Base-by-base conservation (phyloP, 53 echinoderm and acorn worm species). In the Astropecten irregularis region DNA sequence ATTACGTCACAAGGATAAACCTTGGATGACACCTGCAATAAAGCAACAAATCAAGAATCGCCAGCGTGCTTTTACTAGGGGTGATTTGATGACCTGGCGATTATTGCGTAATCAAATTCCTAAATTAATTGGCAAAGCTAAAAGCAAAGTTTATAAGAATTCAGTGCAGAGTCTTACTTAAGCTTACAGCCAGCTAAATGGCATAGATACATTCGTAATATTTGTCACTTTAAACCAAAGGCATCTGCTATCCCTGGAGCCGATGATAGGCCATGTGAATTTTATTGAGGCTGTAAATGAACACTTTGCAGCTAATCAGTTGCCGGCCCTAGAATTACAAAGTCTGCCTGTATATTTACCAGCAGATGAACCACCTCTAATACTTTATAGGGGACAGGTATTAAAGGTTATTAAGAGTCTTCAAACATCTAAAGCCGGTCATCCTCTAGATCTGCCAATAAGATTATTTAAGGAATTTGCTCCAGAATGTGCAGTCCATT, bases 391-490 rank as follows among this genome's bases (percentile, higher is more conserved):
- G 14, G 50, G 29, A 32, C 53, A 53, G 52, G 73, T 73, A 3
- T 55, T 51, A 20, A 73, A 51, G 31, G 51, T 28, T 18, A 27
- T 73, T 4, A 7, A 53, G 5, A 50, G 25, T 16, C 55, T 73
- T 18, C 25, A 73, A 6, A 27, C 18, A 51, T 55, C 59, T 11
- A 59, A 59, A 26, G 25, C 59, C 28, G 59, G 59, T 29, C 59
- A 59, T 26, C 30, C 59, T 29, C 52, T 35, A 26, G 73, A 73
- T 39, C 19, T 73, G 35, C 73, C 71, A 6, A 26, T 53, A 28
- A 50, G 20, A 28, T 21, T 73, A 52, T 51, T 73, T 31, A 50
- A 50, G 47, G 53, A 52, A 51, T 73, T 73, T 51, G 8, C 51
- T 19, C 1, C 52, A 15, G 73, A 50, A 51, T 23, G 50, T 73